Percentiles rank a stretch among this genome's conserved stretches.
Evolutionary conservation across 2,797 vertebrate species (phyloP).

Genomic region (Bufotes viridis): DNA sequence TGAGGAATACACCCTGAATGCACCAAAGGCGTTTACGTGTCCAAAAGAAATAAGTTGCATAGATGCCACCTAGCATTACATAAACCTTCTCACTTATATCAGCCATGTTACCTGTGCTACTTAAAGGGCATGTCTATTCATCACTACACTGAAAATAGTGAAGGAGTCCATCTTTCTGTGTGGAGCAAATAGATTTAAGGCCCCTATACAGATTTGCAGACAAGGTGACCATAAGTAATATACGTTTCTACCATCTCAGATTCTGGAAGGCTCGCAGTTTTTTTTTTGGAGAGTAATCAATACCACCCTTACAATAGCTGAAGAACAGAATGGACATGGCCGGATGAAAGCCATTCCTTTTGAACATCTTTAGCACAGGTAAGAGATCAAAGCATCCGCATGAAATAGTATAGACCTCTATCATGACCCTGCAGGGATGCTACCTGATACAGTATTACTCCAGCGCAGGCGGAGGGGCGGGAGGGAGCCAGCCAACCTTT

Average conservation of each 20-base stretch:
- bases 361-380: constrained; percentile 16
- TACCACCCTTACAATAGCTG: background rate
- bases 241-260: too few relatives aligned
- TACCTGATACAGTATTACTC: constrained; percentile 27
- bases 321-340: background rate
- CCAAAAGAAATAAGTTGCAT: too few relatives aligned
- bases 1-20: background rate
- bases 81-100: too few relatives aligned
- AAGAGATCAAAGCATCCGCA: constrained; percentile 35
- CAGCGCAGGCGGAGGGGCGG: background rate
- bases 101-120: too few relatives aligned
- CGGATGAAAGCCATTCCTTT: constrained; percentile 12
- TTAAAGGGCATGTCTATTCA: background rate
- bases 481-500: background rate
- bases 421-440: constrained; percentile 41
- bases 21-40: background rate
- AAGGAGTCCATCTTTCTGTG: background rate
- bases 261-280: background rate
- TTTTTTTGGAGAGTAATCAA: background rate
- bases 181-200: background rate
- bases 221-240: too few relatives aligned
- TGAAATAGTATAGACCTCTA: constrained; percentile 25
- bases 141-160: background rate
- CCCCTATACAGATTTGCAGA: too few relatives aligned
- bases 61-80: background rate